These are phyloP conservation scores for Sphaerophoria rueppellii DNA, from an alignment of 2,888 invertebrate species.

Conservation along the genomic window DNA sequence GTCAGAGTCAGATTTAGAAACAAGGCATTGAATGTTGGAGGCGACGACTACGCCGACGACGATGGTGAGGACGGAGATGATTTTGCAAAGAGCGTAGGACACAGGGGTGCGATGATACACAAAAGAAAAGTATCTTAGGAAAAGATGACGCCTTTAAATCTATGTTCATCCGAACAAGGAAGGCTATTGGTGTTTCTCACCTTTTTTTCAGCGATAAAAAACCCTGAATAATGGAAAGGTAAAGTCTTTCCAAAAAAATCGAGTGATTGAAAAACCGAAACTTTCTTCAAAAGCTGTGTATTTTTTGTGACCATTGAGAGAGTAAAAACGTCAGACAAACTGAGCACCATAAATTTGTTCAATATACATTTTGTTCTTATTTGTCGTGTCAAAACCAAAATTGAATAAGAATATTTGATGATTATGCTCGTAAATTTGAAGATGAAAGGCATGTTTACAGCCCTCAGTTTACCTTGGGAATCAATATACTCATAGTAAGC, in stretches of 20 bases:
- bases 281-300: not conserved
- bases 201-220: constrained; percentile 12
- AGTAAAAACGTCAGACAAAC: not conserved
- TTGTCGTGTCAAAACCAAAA: constrained; percentile 38
- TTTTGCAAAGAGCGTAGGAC: too few relatives aligned
- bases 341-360: not conserved
- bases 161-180: constrained; percentile 39
- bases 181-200: constrained; percentile 30
- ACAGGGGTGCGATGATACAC: not conserved
- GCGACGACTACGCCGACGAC: too few relatives aligned
- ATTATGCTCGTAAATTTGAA: constrained; percentile 50
- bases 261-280: not conserved
- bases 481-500: constrained; percentile 32
- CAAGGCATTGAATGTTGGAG: not conserved
- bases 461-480: constrained; percentile 18
- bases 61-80: too few relatives aligned
- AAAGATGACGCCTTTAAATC: constrained; percentile 44
- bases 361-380: constrained; percentile 11
- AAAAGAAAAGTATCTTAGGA: constrained; percentile 25
- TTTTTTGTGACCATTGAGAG: not conserved
- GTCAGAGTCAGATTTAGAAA: constrained; percentile 27
- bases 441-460: constrained; percentile 35
- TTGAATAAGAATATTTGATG: constrained; percentile 53
- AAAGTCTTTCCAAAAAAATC: not conserved
- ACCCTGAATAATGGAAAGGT: not conserved